A percentile compares a stretch with the other conserved stretches of the same genome.
Evolutionary conservation across 2,113 vertebrate genomes (phyloP).

Genomic region (Brachirus orientalis): DNA sequence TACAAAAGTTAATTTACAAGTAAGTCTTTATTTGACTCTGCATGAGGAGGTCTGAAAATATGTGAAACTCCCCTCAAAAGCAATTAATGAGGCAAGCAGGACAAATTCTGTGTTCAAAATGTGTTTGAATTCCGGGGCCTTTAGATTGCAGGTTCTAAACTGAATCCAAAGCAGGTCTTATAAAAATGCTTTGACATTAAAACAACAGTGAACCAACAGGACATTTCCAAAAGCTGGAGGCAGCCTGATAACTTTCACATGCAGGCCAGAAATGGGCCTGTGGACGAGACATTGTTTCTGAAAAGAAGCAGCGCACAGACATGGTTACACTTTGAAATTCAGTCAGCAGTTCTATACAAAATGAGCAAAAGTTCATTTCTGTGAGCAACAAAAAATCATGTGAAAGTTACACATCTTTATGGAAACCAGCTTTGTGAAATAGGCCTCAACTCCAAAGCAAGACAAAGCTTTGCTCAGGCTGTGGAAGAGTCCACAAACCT

Average conservation of each 20-base stretch:
- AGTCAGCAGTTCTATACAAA: constrained; percentile 12
- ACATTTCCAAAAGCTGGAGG: constrained; percentile 77
- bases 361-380: constrained; percentile 29
- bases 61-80: constrained; percentile 43
- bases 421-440: constrained; percentile 77
- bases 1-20: background rate
- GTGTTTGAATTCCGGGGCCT: constrained; percentile 60
- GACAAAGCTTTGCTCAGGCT: constrained; percentile 73
- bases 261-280: constrained; percentile 56
- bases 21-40: constrained; percentile 3
- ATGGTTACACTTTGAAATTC: constrained; percentile 5
- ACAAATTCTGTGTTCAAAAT: constrained; percentile 62
- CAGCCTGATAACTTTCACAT: constrained; percentile 79
- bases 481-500: constrained; percentile 57
- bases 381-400: constrained; percentile 53
- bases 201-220: constrained; percentile 61
- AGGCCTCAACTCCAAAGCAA: constrained; percentile 71
- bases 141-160: constrained; percentile 75
- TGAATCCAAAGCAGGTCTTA: constrained; percentile 70
- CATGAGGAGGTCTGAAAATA: constrained; percentile 11
- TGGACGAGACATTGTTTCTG: constrained; percentile 22
- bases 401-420: constrained; percentile 73
- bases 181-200: constrained; percentile 62
- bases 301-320: constrained; percentile 26
- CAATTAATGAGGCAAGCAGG: constrained; percentile 72